These are phyloP conservation scores for Leuciscus idus DNA, from an alignment of 2,113 vertebrate species.

Conservation along the genomic window DNA sequence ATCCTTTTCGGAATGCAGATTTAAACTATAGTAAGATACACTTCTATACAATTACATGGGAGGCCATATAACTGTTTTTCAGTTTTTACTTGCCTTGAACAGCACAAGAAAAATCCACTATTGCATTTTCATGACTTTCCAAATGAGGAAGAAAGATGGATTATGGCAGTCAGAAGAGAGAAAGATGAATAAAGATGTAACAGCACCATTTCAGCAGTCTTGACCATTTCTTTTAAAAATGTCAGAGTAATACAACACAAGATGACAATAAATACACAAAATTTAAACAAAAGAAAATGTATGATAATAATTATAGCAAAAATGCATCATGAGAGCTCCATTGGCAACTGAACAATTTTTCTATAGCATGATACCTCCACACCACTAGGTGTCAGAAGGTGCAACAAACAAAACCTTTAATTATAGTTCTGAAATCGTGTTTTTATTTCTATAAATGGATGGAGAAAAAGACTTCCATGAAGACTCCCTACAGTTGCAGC, in stretches of 20 bases:
- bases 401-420: not conserved
- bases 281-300: not conserved
- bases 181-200: not conserved
- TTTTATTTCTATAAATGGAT: not conserved
- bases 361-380: not conserved
- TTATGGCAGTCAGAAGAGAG: not conserved
- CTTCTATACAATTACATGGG: not conserved
- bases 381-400: not conserved
- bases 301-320: not conserved
- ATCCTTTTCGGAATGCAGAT: not conserved
- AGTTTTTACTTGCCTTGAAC: no score
- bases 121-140: not conserved
- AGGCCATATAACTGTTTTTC: no score
- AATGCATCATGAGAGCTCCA: not conserved
- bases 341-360: not conserved
- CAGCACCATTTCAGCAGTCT: not conserved
- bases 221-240: not conserved
- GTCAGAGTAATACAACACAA: not conserved
- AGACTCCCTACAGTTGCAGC: slow-evolving; percentile 4
- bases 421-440: not conserved
- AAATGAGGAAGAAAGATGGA: not conserved
- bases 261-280: not conserved
- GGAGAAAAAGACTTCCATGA: not conserved
- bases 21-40: not conserved
- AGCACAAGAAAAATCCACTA: no score